Conservation (phyloP, 2,797 vertebrate species). For the Leuciscus waleckii region DNA sequence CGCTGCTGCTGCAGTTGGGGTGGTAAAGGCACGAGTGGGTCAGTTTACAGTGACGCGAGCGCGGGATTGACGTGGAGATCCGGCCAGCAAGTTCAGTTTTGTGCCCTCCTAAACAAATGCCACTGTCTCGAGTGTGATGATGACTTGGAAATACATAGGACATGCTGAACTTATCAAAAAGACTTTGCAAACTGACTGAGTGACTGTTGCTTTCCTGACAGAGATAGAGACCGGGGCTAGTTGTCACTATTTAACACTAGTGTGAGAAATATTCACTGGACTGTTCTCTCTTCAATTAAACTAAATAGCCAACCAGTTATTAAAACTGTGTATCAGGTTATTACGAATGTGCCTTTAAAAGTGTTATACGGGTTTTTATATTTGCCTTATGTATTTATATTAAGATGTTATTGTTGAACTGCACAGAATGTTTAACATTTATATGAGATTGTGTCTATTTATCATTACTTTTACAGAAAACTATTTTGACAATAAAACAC, state of each 20-base stretch:
- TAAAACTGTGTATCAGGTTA: neutral
- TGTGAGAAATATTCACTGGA: too few species aligned
- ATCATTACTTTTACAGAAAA: constrained; percentile 9
- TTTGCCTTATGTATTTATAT: constrained; percentile 46
- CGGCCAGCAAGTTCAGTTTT: constrained; percentile 89
- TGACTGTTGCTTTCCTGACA: neutral
- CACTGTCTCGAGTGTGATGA: constrained; percentile 88
- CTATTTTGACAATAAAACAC: constrained; percentile 49
- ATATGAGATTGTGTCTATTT: constrained; percentile 24
- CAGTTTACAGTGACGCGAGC: constrained; percentile 92
- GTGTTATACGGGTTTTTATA: constrained; percentile 36
- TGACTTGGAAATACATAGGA: neutral
- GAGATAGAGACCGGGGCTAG: too few species aligned
- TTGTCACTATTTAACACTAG: too few species aligned
- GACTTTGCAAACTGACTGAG: neutral
- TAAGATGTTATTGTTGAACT: constrained; percentile 9
- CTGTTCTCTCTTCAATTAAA: neutral
- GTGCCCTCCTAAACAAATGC: constrained; percentile 90
- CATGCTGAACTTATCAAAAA: neutral
- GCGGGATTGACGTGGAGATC: constrained; percentile 93
- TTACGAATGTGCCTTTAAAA: constrained; percentile 30
- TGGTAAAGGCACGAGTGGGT: constrained; percentile 85
- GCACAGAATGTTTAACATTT: constrained; percentile 17
- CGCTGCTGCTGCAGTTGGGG: constrained; percentile 83
- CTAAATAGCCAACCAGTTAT: neutral